Conservation (phyloP, 2,888 invertebrate species). For the Sinelater perroti region DNA sequence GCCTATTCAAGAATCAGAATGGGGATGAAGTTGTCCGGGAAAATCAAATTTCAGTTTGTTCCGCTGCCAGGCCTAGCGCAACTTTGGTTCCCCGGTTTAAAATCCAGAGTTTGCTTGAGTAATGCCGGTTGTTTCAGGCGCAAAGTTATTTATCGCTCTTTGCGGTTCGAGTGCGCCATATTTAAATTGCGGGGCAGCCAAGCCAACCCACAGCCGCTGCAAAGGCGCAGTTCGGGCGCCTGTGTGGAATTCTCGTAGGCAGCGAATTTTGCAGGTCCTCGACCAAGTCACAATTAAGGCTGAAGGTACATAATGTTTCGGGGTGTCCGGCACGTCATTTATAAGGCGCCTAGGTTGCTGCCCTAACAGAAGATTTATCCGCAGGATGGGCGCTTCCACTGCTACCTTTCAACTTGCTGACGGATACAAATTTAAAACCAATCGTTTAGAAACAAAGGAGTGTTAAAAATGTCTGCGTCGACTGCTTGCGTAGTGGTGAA, state of each 20-base stretch:
- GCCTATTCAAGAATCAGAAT: too few relatives aligned
- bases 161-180: conserved; percentile 1
- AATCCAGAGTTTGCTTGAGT: conserved; percentile 7
- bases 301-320: not conserved
- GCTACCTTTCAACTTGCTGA: conserved; percentile 11
- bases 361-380: too few relatives aligned
- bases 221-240: too few relatives aligned
- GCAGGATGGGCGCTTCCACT: conserved; percentile 4
- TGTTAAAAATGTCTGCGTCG: conserved; percentile 1
- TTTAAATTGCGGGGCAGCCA: too few relatives aligned
- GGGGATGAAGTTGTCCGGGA: conserved; percentile 7
- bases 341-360: too few relatives aligned
- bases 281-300: conserved; percentile 2
- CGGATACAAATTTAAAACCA: conserved; percentile 13
- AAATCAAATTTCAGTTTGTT: conserved; percentile 7
- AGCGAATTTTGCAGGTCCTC: too few relatives aligned
- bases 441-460: conserved; percentile 18
- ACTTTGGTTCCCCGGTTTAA: conserved; percentile 1
- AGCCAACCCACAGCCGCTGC: too few relatives aligned
- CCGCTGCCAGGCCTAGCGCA: not conserved
- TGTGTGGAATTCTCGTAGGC: too few relatives aligned
- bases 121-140: conserved; percentile 6
- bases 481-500: conserved; percentile 1
- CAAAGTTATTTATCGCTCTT: conserved; percentile 17
- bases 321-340: conserved; percentile 14